Conservation (phyloP, 1,140 invertebrate genomes). For the Asobara japonica region DNA sequence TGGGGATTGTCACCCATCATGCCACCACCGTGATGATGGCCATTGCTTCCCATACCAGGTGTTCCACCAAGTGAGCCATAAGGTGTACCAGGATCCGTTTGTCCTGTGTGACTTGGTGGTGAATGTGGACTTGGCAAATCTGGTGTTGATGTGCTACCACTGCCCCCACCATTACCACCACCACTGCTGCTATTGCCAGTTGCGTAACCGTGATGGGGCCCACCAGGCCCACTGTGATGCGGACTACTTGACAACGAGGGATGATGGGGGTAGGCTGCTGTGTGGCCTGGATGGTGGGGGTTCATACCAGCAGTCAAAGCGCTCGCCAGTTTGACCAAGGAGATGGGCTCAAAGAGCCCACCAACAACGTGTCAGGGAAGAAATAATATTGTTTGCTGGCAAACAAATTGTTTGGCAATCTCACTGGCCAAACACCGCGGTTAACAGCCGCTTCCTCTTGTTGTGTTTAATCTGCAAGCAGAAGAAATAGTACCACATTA, state of each 20-base stretch:
- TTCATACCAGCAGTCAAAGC: conserved; percentile 67
- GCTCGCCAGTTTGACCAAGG: conserved; percentile 66
- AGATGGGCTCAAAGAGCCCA: conserved; percentile 60
- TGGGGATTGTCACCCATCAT: conserved; percentile 61
- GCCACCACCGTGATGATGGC: conserved; percentile 57
- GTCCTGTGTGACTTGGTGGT: conserved; percentile 46
- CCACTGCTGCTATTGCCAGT: conserved; percentile 52
- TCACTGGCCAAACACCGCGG: conserved; percentile 35
- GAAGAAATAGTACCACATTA: conserved; percentile 13
- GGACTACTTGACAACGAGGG: conserved; percentile 64
- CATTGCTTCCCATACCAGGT: conserved; percentile 60
- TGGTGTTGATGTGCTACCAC: conserved; percentile 57
- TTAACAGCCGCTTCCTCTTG: conserved; percentile 46
- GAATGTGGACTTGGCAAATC: conserved; percentile 60
- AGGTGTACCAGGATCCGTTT: conserved; percentile 45
- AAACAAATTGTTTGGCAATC: background rate
- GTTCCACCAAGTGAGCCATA: conserved; percentile 53
- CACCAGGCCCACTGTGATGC: conserved; percentile 59
- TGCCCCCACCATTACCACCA: conserved; percentile 43
- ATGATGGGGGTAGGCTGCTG: conserved; percentile 63
- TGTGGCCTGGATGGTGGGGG: conserved; percentile 63
- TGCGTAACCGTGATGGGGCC: conserved; percentile 57
- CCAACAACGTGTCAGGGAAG: conserved; percentile 49
- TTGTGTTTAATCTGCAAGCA: conserved; percentile 51
- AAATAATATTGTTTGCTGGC: conserved; percentile 38